Base-by-base conservation (phyloP, 1,140 invertebrate genomes). In the Formica exsecta region DNA sequence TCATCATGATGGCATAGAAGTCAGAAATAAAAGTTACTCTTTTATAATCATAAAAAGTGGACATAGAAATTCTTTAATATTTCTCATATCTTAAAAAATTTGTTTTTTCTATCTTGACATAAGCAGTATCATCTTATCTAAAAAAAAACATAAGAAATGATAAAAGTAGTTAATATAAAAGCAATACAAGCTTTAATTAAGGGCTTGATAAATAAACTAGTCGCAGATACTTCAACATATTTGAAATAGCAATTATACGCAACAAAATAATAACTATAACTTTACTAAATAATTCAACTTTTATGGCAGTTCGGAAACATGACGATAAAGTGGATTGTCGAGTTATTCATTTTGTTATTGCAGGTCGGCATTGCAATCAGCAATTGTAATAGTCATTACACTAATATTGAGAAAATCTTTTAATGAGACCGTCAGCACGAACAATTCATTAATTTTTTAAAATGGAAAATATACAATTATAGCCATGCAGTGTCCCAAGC, bases 401-500 rank as follows among this genome's bases (percentile, higher is more conserved):
- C 41, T 61, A 83, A 83, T 22, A 44, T 11, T n/a, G 11, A 73
- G 66, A 61, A 36, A 73, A 81, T 81, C 41, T 32, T 74, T 73
- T 83, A 74, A 83, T 83, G 54, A 83, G 54, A 32, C 13, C 3
- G 9, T 2, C 3, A 3, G 22, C 54, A 38, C 19, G 79, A 2
- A 83, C 36, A 70, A 22, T 80, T 80, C 76, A 80, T 83, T 83
- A 83, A 62, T 74, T 61, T 61, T 54, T 61, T 73, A 73, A 25
- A 61, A 74, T 25, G 38, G 25, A 2, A 38, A n/a, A 74, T 59
- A 83, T 74, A 74, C 19, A 73, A 73, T 83, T 83, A 36, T 25
- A 48, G 8, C 25, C 0, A 9, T 5, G n/a, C 13, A 0, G 9
- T 48, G 44, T 44, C 41, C n/a, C 9, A 61, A 81, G 51, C 16